These are phyloP conservation scores for Drosophila willistoni DNA, from an alignment of 1,140 invertebrate genomes.

Conservation along the genomic window DNA sequence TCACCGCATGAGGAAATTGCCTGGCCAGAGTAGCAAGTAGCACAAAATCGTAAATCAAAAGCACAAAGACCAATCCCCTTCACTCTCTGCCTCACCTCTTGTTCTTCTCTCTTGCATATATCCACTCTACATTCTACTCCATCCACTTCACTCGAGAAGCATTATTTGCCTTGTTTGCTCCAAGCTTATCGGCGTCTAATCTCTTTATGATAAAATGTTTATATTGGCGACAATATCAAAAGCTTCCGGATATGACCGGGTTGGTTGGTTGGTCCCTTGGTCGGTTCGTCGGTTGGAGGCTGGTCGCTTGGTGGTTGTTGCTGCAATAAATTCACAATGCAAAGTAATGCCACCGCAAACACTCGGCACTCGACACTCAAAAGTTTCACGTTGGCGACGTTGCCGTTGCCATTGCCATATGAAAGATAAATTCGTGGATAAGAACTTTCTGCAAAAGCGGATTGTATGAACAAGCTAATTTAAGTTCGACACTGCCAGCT, in stretches of 20 bases:
- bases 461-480: slow-evolving; percentile 79
- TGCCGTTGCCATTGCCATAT: slow-evolving; percentile 58
- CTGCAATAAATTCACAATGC: slow-evolving; percentile 69
- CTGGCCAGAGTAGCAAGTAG: slow-evolving; percentile 43
- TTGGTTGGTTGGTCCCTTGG: no score
- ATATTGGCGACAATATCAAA: slow-evolving; percentile 74
- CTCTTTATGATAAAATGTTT: slow-evolving; percentile 82
- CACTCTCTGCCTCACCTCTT: background rate
- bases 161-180: slow-evolving; percentile 36
- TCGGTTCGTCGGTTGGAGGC: background rate
- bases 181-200: slow-evolving; percentile 76
- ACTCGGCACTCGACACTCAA: slow-evolving; percentile 39
- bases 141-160: slow-evolving; percentile 26
- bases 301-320: slow-evolving; percentile 45
- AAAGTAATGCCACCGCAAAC: slow-evolving; percentile 58
- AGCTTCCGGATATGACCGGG: slow-evolving; percentile 30
- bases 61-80: slow-evolving; percentile 27
- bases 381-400: slow-evolving; percentile 62
- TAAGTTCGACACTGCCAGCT: slow-evolving; percentile 76
- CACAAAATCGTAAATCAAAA: slow-evolving; percentile 70
- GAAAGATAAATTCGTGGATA: slow-evolving; percentile 80
- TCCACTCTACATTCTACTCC: background rate
- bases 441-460: slow-evolving; percentile 74
- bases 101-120: background rate
- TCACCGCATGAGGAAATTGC: slow-evolving; percentile 71